Evolutionary conservation across 92 coral and sea anemone species (phyloP), one percentile per base, ranked within the genome.

Genomic region (Anthopleura xanthogrammica): DNA sequence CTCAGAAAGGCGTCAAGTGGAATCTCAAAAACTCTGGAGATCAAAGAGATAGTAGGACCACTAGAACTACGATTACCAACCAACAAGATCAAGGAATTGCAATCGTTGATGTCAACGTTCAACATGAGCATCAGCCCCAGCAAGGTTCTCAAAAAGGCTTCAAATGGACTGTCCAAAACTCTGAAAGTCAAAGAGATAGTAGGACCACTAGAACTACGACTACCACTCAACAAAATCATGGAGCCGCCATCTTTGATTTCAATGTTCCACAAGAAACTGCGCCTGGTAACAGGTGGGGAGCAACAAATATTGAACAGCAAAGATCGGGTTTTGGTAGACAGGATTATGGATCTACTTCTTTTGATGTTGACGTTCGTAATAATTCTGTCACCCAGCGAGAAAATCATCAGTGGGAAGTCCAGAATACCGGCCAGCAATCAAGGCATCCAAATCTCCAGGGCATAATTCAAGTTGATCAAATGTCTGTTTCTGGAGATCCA

Each of bases 41-140:
- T 41, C 52, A 22, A 42, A 64, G 43, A 60, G 52, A 64, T 43
- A 74, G 72, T 16, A 52, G 19, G 7, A 41, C 8, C 3, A 9
- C 75, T 6, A 60, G 76, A n/a, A 19, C 58, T 64, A 64, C 71
- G 22, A 64, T 1, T 64, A 64, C 71, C n/a, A 6, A 9, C 11
- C 71, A 64, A 64, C 71, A 64, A 64, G 71, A 22, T 64, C 71
- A 64, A 14, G 60, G 76, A 41, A 43, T 22, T 40, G 77, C 56
- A 52, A 50, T 24, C 23, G 75, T 62, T 24, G 83, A 80, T 42
- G 83, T 80, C 7, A 80, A 71, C 52, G 83, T 64, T 62, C 83
- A 43, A 9, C 83, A 64, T 20, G 22, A 60, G 4, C 54, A 42
- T 41, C 2, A 5, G 9, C 83, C 83, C 7, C 74, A 60, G 46